A percentile compares a stretch with the other conserved stretches of the same genome.
Conservation (phyloP, 2,113 vertebrate genomes). For the Copsychus sechellarum region DNA sequence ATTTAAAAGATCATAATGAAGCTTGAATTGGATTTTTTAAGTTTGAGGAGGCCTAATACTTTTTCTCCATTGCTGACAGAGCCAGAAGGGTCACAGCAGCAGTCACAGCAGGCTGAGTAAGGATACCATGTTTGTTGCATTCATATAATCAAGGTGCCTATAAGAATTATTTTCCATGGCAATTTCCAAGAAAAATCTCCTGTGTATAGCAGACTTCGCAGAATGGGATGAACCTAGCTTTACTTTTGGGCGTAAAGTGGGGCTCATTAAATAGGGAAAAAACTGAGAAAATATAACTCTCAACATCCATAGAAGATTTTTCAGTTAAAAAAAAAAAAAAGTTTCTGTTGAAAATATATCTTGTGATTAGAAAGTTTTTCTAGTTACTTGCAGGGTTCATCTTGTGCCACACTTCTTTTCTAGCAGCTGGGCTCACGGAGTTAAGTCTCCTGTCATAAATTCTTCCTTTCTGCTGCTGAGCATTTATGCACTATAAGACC, state of each 20-base stretch:
- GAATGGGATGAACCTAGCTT: background rate
- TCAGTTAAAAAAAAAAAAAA: background rate
- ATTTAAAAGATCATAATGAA: background rate
- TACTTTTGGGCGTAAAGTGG: background rate
- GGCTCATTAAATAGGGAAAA: background rate
- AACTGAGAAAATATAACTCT: background rate
- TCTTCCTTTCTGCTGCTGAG: background rate
- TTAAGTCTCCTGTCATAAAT: background rate
- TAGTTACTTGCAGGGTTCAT: background rate
- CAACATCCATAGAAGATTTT: background rate
- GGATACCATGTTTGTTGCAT: accelerated
- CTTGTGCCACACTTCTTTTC: background rate
- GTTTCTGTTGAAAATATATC: background rate
- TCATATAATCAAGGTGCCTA: background rate
- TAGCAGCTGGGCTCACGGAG: background rate
- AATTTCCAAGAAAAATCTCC: background rate
- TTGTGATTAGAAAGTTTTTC: background rate
- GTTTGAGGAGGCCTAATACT: background rate
- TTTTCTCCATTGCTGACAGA: background rate
- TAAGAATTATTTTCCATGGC: background rate
- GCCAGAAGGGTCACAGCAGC: background rate
- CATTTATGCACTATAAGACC: background rate
- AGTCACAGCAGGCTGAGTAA: background rate
- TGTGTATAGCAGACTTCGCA: background rate
- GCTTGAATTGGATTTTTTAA: background rate